These are phyloP conservation scores for Platycercus adscitus DNA, from an alignment of 2,113 vertebrate species.

Conservation along the genomic window DNA sequence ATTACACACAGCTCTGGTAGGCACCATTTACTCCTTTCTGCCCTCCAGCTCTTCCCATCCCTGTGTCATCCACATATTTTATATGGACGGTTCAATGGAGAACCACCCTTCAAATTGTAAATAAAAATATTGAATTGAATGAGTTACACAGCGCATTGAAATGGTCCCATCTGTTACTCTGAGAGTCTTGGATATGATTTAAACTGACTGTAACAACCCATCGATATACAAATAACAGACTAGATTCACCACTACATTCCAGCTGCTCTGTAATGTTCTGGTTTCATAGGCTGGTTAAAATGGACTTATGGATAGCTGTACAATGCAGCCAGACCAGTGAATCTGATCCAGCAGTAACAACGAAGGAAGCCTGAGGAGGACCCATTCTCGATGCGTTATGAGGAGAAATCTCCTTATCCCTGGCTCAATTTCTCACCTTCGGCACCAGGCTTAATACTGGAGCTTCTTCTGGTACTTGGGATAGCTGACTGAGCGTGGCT, in stretches of 20 bases:
- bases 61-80: not conserved
- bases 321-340: not conserved
- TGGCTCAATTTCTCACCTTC: accelerated
- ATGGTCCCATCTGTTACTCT: not conserved
- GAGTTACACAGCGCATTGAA: not conserved
- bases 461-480: not conserved
- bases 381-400: accelerated
- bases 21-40: not conserved
- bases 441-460: not conserved
- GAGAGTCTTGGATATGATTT: not conserved
- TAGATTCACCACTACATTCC: not conserved
- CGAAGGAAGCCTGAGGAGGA: not conserved
- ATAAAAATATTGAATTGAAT: not conserved
- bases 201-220: not conserved
- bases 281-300: not conserved
- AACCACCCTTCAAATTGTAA: not conserved
- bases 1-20: not conserved
- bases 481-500: not conserved
- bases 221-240: not conserved
- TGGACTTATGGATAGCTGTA: not conserved
- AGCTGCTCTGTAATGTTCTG: not conserved
- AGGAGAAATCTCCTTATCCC: not conserved
- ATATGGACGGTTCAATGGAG: not conserved
- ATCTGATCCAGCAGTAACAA: not conserved
- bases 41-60: not conserved